These are phyloP conservation scores for Lagopus leucura DNA, from an alignment of 2,113 vertebrate species.

Conservation along the genomic window DNA sequence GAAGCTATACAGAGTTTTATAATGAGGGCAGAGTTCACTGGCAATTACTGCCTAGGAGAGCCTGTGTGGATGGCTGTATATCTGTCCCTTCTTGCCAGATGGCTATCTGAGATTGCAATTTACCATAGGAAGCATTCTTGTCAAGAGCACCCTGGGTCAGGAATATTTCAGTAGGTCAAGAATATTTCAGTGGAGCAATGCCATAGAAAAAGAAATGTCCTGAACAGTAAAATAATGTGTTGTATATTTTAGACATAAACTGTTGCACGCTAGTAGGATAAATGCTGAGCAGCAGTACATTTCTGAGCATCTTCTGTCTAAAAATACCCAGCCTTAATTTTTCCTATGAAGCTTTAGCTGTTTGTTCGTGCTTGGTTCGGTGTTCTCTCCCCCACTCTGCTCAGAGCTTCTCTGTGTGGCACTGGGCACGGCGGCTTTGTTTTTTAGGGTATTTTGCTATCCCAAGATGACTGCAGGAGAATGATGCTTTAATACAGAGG, in stretches of 20 bases:
- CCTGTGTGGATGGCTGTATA: conserved; percentile 35
- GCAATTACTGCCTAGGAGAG: conserved; percentile 64
- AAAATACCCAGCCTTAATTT: not conserved
- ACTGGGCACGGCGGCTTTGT: accelerated
- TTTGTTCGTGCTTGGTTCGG: not conserved
- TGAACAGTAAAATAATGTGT: not conserved
- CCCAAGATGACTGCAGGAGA: not conserved
- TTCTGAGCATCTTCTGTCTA: not conserved
- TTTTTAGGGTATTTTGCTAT: not conserved
- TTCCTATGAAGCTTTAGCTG: not conserved
- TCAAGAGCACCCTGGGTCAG: not conserved
- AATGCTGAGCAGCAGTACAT: not conserved
- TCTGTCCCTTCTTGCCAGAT: conserved; percentile 41
- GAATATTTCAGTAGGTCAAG: not conserved
- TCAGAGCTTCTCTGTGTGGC: accelerated
- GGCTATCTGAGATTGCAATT: conserved; percentile 33
- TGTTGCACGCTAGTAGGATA: not conserved
- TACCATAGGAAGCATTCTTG: conserved; percentile 43
- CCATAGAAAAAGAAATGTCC: not conserved
- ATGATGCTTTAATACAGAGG: not conserved
- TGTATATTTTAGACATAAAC: not conserved
- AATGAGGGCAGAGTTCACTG: conserved; percentile 68
- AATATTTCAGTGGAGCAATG: not conserved
- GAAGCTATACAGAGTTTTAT: conserved; percentile 51
- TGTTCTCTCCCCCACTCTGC: accelerated